These are phyloP conservation scores for Lepeophtheirus salmonis DNA, from an alignment of 1,140 invertebrate genomes.

Conservation along the genomic window DNA sequence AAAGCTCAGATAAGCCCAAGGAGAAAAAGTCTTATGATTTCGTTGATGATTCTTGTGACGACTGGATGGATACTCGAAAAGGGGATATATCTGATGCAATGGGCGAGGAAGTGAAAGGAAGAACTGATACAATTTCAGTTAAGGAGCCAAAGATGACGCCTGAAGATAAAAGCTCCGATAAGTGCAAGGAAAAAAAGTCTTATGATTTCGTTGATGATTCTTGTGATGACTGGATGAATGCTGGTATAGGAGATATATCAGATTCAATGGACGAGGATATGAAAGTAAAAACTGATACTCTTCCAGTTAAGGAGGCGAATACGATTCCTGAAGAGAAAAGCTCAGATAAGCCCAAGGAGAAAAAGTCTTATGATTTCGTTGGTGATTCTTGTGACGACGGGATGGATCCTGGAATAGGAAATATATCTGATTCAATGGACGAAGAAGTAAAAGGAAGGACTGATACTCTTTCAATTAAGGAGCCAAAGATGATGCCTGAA, in stretches of 20 bases:
- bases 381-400: neutral
- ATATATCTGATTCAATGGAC: neutral
- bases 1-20: neutral
- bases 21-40: neutral
- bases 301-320: neutral
- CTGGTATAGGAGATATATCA: neutral
- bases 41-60: neutral
- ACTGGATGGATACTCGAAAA: neutral
- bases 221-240: neutral
- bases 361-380: neutral
- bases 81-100: neutral
- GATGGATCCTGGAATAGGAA: neutral
- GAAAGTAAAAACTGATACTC: neutral
- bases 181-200: neutral
- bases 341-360: too few relatives aligned
- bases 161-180: neutral
- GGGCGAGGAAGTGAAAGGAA: neutral
- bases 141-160: neutral
- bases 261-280: neutral
- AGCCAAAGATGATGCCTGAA: too few relatives aligned
- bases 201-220: neutral
- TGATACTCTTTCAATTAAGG: neutral
- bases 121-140: neutral
- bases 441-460: neutral
- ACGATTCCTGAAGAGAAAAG: too few relatives aligned